These are phyloP conservation scores for Pollenia labialis DNA, from an alignment of 2,888 invertebrate species.

Conservation along the genomic window DNA sequence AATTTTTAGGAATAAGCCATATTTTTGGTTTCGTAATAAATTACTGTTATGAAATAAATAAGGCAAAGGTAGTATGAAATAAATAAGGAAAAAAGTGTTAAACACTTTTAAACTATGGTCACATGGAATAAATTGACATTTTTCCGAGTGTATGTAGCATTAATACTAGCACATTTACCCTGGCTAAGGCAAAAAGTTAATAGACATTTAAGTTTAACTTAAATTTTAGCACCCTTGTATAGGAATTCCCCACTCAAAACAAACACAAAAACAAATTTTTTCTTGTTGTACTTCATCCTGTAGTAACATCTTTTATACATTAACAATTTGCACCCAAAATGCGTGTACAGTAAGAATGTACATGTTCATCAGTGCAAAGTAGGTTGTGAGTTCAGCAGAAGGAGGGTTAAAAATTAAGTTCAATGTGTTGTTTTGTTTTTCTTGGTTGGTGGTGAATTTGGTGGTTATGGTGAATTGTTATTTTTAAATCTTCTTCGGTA, in stretches of 20 bases:
- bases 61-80: no score
- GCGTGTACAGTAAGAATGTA: not conserved
- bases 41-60: no score
- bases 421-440: conserved; percentile 63
- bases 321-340: conserved; percentile 55
- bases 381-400: not conserved
- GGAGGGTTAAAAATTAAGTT: conserved; percentile 51
- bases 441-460: conserved; percentile 72
- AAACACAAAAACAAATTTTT: conserved; percentile 12
- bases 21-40: no score
- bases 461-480: conserved; percentile 70
- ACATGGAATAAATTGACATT: not conserved
- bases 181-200: conserved; percentile 80
- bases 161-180: conserved; percentile 54
- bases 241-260: conserved; percentile 43
- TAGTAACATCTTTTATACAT: conserved; percentile 69
- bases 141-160: conserved; percentile 34
- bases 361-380: not conserved
- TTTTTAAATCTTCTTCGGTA: conserved; percentile 38
- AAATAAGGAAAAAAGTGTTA: no score
- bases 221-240: conserved; percentile 78
- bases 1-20: no score
- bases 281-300: conserved; percentile 31
- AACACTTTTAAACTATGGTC: not conserved
- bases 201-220: conserved; percentile 77